Base-by-base conservation (phyloP, 2,113 vertebrate genomes). In the Cyrtonyx montezumae region DNA sequence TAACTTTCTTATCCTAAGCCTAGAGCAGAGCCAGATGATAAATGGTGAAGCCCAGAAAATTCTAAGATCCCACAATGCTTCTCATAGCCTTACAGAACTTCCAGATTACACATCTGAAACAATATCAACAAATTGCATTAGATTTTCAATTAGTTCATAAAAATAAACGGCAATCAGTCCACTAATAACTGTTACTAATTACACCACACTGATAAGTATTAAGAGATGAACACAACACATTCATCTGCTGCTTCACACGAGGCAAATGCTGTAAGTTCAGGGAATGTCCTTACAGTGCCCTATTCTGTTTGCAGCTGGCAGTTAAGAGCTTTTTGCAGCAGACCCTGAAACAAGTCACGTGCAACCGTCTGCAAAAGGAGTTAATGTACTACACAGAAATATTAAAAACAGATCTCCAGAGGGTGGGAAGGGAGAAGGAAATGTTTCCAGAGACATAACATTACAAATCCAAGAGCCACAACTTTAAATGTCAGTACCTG, bases 401-500 rank as follows among this genome's bases (percentile, higher is more conserved):
- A 66, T n/a, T 13, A 91, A 62, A 59, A 79, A 21, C 0, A 79
- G 30, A 19, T 6, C 43, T 91, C 58, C 70, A 75, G 32, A 78
- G 16, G 2, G 12, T 17, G 6, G 55, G 59, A 69, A 42, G 26
- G 69, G 8, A 20, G 15, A 86, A 53, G 30, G 12, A 75, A 87
- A 46, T 37, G 26, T 67, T 85, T 89, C 43, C 94, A 61, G 51
- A 84, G 13, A 68, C 36, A 42, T 1, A 42, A 4, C 30, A 55
- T 13, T 74, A 76, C 21, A 74, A 63, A 65, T 63, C 73, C 49
- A 13, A 37, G 3, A 59, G 62, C 21, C 84, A 28, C 46, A 89
- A 91, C 62, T 0, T 26, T 9, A 34, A 92, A 8, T 15, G 18
- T 12, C 76, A 73, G 63, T 96, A 99, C 99, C 99, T 99, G 97